Percentiles rank a stretch among this genome's conserved stretches.
phyloP scores from a whole-genome alignment of 2,888 invertebrate species.

The Apamea epomidion region DNA sequence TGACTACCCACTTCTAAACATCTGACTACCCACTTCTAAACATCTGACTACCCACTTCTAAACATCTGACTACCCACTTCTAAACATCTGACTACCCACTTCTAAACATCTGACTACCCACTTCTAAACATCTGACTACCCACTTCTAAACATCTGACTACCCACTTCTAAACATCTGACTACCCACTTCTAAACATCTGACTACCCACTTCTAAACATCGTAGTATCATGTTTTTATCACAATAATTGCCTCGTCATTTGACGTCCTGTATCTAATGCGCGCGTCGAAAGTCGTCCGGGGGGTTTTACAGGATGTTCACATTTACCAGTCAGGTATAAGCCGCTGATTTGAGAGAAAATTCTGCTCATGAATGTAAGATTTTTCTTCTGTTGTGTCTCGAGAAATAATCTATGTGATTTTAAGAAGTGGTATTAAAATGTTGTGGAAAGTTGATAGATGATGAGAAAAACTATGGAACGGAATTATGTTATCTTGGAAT shows the following conservation, averaged over 20 bases:
- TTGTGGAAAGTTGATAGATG: background rate
- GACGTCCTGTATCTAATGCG: conserved; percentile 61
- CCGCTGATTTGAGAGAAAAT: conserved; percentile 60
- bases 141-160: conserved; percentile 20
- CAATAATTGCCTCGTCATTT: conserved; percentile 49
- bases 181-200: conserved; percentile 24
- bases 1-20: conserved; percentile 3
- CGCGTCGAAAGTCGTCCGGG: conserved; percentile 69
- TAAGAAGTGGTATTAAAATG: background rate
- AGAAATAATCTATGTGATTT: background rate
- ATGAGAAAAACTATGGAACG: background rate
- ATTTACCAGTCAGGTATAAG: conserved; percentile 38
- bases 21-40: conserved; percentile 16
- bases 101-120: conserved; percentile 11
- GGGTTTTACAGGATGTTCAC: conserved; percentile 69
- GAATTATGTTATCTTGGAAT: background rate
- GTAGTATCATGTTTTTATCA: conserved; percentile 41
- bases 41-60: conserved; percentile 11
- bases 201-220: conserved; percentile 3
- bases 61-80: conserved; percentile 13
- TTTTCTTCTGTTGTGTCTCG: conserved; percentile 21
- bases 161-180: conserved; percentile 20
- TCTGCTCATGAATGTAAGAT: conserved; percentile 48
- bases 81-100: conserved; percentile 8
- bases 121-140: conserved; percentile 16